Base-by-base conservation (phyloP, 2,888 invertebrate genomes). In the Xanthorhoe spadicearia region DNA sequence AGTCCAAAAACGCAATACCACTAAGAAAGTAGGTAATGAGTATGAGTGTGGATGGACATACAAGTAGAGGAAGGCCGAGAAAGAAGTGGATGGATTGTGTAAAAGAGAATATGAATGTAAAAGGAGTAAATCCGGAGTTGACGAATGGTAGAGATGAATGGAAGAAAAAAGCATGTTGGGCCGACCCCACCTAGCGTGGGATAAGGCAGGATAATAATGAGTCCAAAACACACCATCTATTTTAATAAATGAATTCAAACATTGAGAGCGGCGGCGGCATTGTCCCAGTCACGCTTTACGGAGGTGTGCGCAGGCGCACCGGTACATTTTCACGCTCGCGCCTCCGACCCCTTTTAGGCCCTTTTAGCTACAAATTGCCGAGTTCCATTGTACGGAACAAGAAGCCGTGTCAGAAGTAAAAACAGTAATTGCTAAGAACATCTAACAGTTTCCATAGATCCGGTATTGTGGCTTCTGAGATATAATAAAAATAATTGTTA, bases 361-460 rank as follows among this genome's bases (percentile, higher is more conserved):
- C 77, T 79, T 74, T 74, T 77, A 77, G 75, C 75, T 71, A 73
- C 77, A 78, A 81, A 83, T 81, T 82, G 74, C 78, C 65, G 68
- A 68, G 74, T 72, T 74, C 84, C 77, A 87, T 90, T 90, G 88
- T 89, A 78, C 69, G 68, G 70, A 86, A 73, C 76, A 81, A 88
- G 78, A 79, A 78, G 75, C 83, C 87, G 85, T 87, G 81, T 82
- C 85, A 76, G 66, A 72, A 77, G 73, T 74, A 77, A 76, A 73
- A 74, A 69, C 68, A 63, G 63, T 66, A 61, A 73, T 73, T 73
- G 69, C 49, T 55, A 66, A 35, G 57, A 62, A 32, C 18, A 50
- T 49, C 23, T 46, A 28, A 51, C 17, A 71, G 64, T 72, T 67
- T 58, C 19, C 28, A 67, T 8, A 23, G 7, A 43, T 43, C 38